phyloP scores from a whole-genome alignment of 1,140 invertebrate genomes.

The Diorhabda elongata region DNA sequence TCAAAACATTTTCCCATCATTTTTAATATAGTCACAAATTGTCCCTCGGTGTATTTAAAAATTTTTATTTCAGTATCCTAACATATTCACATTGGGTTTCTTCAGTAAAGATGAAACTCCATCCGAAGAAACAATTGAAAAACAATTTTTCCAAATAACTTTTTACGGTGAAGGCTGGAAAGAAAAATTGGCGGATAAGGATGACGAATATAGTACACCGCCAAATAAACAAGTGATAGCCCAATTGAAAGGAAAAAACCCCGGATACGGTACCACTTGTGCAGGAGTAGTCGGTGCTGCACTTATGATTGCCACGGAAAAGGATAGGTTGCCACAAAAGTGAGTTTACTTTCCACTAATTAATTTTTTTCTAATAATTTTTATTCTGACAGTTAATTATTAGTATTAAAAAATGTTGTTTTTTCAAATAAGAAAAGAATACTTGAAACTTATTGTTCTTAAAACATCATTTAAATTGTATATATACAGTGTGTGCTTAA shows the following conservation, averaged over 20 bases:
- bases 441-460: too few relatives aligned
- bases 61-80: conserved; percentile 49
- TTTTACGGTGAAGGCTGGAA: conserved; percentile 78
- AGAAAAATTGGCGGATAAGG: conserved; percentile 55
- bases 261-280: conserved; percentile 79
- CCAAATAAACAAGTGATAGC: conserved; percentile 67
- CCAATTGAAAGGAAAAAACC: conserved; percentile 60
- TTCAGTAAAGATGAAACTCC: conserved; percentile 63
- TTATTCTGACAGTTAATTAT: neutral
- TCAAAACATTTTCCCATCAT: neutral
- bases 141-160: conserved; percentile 60
- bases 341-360: conserved; percentile 46
- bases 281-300: conserved; percentile 66
- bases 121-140: conserved; percentile 58
- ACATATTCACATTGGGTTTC: conserved; percentile 67
- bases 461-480: too few relatives aligned
- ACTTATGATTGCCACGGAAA: conserved; percentile 49
- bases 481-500: too few relatives aligned
- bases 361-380: neutral
- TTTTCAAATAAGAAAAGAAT: too few relatives aligned
- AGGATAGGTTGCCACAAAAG: conserved; percentile 61
- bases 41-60: conserved; percentile 14
- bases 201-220: conserved; percentile 28
- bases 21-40: neutral
- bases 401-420: too few relatives aligned